Evolutionary conservation across 2,888 invertebrate genomes (phyloP).

Genomic region (Luperina testacea): DNA sequence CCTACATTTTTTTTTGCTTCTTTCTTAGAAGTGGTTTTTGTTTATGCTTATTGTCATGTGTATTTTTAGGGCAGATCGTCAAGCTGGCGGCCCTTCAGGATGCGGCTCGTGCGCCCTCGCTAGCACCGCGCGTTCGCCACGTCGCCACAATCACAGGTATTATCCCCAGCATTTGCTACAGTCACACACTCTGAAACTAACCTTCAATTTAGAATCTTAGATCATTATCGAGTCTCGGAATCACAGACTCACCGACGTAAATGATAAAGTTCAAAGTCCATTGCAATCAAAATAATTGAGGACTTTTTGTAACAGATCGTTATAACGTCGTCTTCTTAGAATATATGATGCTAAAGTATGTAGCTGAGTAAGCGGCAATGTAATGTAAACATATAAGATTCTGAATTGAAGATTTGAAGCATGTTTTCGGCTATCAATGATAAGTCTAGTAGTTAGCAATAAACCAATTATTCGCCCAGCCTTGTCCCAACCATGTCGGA

Average conservation of each 20-base stretch:
- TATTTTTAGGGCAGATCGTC: conserved; percentile 88
- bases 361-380: neutral
- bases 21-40: neutral
- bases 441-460: conserved; percentile 19
- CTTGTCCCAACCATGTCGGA: conserved; percentile 33
- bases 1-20: neutral
- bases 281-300: conserved; percentile 6
- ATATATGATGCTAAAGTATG: neutral
- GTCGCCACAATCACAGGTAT: conserved; percentile 93
- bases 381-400: neutral
- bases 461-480: conserved; percentile 33
- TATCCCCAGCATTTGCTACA: neutral
- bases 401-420: conserved; percentile 8
- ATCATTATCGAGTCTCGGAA: conserved; percentile 1
- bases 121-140: conserved; percentile 90
- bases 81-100: conserved; percentile 95
- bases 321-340: neutral
- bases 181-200: neutral
- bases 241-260: neutral
- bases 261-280: conserved; percentile 2
- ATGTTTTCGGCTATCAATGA: neutral
- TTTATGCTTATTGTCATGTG: conserved; percentile 1
- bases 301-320: neutral
- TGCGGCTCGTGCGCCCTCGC: conserved; percentile 93
- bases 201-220: conserved; percentile 32